Percentiles rank a stretch among this genome's conserved stretches.
Conservation (phyloP, 2,113 vertebrate genomes). For the Oreochromis tanganicae region DNA sequence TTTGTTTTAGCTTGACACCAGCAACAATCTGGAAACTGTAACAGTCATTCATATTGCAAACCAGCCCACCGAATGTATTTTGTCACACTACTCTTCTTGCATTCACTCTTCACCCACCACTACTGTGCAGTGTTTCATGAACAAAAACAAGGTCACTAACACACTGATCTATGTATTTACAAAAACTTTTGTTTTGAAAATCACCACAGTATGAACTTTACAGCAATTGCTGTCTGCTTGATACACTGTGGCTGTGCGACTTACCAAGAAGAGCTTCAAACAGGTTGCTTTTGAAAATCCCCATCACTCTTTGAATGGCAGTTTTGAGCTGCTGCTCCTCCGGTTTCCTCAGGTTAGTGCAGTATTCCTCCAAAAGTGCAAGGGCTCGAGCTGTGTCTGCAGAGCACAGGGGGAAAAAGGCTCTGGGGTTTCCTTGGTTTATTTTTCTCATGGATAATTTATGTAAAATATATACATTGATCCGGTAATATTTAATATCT, state of each 20-base stretch:
- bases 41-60: accelerated
- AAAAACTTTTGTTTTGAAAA: not conserved
- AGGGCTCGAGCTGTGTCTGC: conserved; percentile 87
- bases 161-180: not conserved
- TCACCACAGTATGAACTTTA: not conserved
- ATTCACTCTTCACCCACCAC: not conserved
- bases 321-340: conserved; percentile 88
- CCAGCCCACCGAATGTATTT: not conserved
- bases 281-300: conserved; percentile 90
- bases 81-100: not conserved
- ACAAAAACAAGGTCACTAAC: not conserved
- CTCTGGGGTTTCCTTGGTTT: not conserved
- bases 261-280: conserved; percentile 94
- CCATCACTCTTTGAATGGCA: conserved; percentile 89
- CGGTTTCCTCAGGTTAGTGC: conserved; percentile 83
- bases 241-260: conserved; percentile 24
- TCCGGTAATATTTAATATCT: not conserved
- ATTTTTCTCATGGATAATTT: not conserved
- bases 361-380: conserved; percentile 88
- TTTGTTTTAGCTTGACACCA: not conserved
- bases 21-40: not conserved
- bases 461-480: not conserved
- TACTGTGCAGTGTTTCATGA: not conserved
- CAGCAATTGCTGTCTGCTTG: not conserved
- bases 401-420: conserved; percentile 18